A percentile compares a stretch with the other conserved stretches of the same genome.
phyloP scores from a whole-genome alignment of 2,888 invertebrate genomes.

The Ectobius pallidus region DNA sequence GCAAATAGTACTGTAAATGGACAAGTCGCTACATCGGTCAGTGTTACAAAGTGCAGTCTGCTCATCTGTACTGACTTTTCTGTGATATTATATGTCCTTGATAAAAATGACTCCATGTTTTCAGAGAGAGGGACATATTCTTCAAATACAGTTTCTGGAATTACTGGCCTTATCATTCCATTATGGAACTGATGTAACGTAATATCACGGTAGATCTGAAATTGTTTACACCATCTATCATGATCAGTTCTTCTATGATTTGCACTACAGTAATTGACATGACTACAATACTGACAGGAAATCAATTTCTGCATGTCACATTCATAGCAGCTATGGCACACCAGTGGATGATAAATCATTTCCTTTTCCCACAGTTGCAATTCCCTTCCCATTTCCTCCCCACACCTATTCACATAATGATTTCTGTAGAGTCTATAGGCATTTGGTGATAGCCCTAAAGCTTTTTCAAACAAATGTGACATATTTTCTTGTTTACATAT shows the following conservation, averaged over 20 bases:
- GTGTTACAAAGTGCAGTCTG: slow-evolving; percentile 39
- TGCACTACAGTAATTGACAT: slow-evolving; percentile 55
- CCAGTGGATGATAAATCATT: slow-evolving; percentile 68
- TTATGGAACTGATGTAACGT: slow-evolving; percentile 64
- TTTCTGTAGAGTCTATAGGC: slow-evolving; percentile 68
- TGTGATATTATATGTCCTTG: background rate
- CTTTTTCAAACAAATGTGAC: slow-evolving; percentile 61
- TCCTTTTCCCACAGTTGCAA: slow-evolving; percentile 72
- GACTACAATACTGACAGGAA: slow-evolving; percentile 65
- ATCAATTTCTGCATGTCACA: slow-evolving; percentile 58
- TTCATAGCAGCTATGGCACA: slow-evolving; percentile 66
- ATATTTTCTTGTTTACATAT: slow-evolving; percentile 56
- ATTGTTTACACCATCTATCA: slow-evolving; percentile 67
- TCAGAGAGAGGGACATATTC: slow-evolving; percentile 43
- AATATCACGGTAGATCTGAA: slow-evolving; percentile 65
- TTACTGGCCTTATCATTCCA: slow-evolving; percentile 63
- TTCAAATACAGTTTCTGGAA: slow-evolving; percentile 60
- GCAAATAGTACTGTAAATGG: slow-evolving; percentile 47
- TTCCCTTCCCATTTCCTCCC: slow-evolving; percentile 62
- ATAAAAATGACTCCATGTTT: slow-evolving; percentile 40
- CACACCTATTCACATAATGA: slow-evolving; percentile 65
- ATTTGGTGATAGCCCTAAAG: slow-evolving; percentile 52
- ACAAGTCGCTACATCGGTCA: slow-evolving; percentile 48
- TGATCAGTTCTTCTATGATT: slow-evolving; percentile 62
- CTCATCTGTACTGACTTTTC: slow-evolving; percentile 8